Conservation (phyloP, 1,140 invertebrate genomes). For the Holcopasites calliopsidis region DNA sequence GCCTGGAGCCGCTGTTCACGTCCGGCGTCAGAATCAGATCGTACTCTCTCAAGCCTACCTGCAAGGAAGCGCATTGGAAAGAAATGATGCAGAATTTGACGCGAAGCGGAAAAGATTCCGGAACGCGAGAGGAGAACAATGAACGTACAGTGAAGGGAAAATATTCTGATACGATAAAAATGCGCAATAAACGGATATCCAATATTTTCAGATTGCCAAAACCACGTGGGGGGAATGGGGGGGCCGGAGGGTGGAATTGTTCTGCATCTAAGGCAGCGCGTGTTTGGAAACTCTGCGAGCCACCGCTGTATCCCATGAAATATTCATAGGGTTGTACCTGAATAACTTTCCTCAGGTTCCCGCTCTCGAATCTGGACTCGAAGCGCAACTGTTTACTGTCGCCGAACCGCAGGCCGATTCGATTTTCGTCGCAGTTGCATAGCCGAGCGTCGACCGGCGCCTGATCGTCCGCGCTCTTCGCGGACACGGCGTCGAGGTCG, state of each 20-base stretch:
- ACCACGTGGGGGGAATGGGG: too few relatives aligned
- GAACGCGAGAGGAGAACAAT: too few relatives aligned
- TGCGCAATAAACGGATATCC: too few relatives aligned
- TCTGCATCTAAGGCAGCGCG: too few relatives aligned
- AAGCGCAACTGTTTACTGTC: conserved; percentile 84
- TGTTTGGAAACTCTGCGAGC: background rate
- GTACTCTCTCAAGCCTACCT: conserved; percentile 89
- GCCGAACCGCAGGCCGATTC: conserved; percentile 79
- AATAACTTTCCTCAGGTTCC: conserved; percentile 93
- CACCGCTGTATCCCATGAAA: too few relatives aligned
- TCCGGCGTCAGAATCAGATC: conserved; percentile 93
- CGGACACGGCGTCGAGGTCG: conserved; percentile 84
- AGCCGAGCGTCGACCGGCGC: conserved; percentile 43
- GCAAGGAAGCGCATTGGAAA: conserved; percentile 51
- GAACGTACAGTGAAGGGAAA: too few relatives aligned
- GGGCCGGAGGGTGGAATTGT: too few relatives aligned
- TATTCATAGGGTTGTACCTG: conserved; percentile 81
- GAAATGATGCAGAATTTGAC: background rate
- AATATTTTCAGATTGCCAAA: too few relatives aligned
- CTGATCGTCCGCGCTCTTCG: conserved; percentile 38
- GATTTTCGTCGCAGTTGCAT: conserved; percentile 82
- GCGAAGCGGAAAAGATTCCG: background rate
- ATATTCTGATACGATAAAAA: too few relatives aligned
- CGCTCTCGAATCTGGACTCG: conserved; percentile 94
- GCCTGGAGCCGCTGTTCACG: conserved; percentile 89